These are phyloP conservation scores for Polymixis lichenea DNA, from an alignment of 2,888 invertebrate species.

Conservation along the genomic window DNA sequence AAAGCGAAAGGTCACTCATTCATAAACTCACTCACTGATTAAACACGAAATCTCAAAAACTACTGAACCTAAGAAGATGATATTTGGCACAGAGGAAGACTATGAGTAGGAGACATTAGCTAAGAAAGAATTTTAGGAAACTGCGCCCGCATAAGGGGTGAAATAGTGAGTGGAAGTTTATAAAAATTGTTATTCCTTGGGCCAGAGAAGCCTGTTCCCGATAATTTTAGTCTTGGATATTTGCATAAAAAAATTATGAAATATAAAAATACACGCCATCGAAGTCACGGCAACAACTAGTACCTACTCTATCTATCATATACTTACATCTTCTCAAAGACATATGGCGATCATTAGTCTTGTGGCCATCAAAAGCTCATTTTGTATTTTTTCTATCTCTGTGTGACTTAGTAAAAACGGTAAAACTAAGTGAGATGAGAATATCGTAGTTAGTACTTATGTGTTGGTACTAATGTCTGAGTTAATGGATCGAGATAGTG, in stretches of 20 bases:
- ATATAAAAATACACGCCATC: neutral
- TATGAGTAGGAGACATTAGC: too few species aligned
- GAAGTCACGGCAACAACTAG: neutral
- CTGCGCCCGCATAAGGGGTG: too few species aligned
- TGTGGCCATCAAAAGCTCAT: slow-evolving; percentile 69
- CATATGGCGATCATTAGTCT: slow-evolving; percentile 61
- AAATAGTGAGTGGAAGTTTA: too few species aligned
- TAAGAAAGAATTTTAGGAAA: too few species aligned
- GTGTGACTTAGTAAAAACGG: slow-evolving; percentile 51
- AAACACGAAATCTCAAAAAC: too few species aligned
- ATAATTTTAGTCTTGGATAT: too few species aligned
- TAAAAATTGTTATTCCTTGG: too few species aligned
- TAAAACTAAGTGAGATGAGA: slow-evolving; percentile 52
- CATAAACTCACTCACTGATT: too few species aligned
- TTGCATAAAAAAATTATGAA: neutral
- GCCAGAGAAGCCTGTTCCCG: too few species aligned
- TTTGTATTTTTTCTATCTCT: slow-evolving; percentile 57
- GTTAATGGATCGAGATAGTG: slow-evolving; percentile 29
- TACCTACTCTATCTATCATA: neutral
- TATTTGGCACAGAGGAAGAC: too few species aligned
- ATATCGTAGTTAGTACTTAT: slow-evolving; percentile 38
- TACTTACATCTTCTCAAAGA: slow-evolving; percentile 40
- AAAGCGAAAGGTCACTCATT: too few species aligned
- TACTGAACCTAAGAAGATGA: too few species aligned
- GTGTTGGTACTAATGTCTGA: slow-evolving; percentile 19